Evolutionary conservation across 2,113 vertebrate species (phyloP).

Genomic region (Anhinga anhinga): DNA sequence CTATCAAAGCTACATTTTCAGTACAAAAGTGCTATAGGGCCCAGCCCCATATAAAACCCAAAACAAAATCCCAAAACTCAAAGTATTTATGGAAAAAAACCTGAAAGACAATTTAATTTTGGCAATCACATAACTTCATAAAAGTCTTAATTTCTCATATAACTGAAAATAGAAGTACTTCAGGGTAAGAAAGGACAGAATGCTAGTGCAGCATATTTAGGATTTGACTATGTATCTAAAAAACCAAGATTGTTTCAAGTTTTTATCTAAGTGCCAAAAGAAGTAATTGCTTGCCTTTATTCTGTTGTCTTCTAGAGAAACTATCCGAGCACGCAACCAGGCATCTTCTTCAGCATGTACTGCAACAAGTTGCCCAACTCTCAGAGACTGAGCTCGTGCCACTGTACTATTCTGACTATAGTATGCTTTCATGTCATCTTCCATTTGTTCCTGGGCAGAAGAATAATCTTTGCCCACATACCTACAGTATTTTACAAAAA

Average conservation of each 20-base stretch:
- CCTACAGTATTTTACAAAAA: slow-evolving; percentile 66
- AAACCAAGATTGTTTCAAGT: neutral
- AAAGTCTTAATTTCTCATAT: neutral
- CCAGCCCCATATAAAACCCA: neutral
- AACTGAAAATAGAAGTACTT: neutral
- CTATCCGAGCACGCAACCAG: slow-evolving; percentile 83
- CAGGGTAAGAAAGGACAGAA: neutral
- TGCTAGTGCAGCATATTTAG: neutral
- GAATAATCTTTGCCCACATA: slow-evolving; percentile 92
- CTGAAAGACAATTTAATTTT: neutral
- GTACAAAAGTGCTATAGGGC: neutral
- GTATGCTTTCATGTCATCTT: slow-evolving; percentile 85
- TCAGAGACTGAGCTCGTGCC: slow-evolving; percentile 47
- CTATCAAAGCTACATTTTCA: neutral
- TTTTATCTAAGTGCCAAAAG: neutral
- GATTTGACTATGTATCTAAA: neutral
- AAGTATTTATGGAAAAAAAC: neutral
- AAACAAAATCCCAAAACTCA: neutral
- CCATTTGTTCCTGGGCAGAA: slow-evolving; percentile 86
- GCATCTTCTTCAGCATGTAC: slow-evolving; percentile 83
- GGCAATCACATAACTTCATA: neutral
- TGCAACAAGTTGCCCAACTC: slow-evolving; percentile 82
- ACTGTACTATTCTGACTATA: slow-evolving; percentile 69
- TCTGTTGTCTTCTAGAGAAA: slow-evolving; percentile 71
- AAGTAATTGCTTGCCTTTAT: slow-evolving; percentile 81